Conservation (phyloP, 2,113 vertebrate species). For the Tragelaphus imberbis region DNA sequence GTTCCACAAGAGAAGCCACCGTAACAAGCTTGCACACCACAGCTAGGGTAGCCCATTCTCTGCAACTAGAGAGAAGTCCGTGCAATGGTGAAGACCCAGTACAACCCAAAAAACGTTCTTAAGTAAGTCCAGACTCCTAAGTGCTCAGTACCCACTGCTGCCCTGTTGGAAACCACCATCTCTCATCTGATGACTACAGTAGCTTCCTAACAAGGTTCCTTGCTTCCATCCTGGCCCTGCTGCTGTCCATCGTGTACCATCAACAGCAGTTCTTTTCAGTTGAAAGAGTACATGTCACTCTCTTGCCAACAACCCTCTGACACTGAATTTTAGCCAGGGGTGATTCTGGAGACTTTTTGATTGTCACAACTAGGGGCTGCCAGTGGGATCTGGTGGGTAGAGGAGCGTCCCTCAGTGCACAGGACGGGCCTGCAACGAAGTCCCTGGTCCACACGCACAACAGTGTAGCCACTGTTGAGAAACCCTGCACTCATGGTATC, state of each 20-base stretch:
- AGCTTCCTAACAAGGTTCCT: not conserved
- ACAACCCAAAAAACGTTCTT: not conserved
- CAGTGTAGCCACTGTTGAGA: not conserved
- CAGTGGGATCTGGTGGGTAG: not conserved
- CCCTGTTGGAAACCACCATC: not conserved
- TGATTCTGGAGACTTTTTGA: not conserved
- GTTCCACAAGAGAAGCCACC: not conserved
- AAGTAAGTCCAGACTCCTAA: not conserved
- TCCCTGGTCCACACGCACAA: too few relatives aligned
- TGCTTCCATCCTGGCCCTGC: not conserved
- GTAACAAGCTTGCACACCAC: not conserved
- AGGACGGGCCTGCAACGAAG: not conserved
- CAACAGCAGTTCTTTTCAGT: not conserved
- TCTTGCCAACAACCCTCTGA: not conserved
- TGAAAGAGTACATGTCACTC: not conserved
- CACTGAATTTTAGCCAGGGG: not conserved
- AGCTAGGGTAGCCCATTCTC: not conserved
- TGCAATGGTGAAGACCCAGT: not conserved
- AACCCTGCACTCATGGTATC: not conserved
- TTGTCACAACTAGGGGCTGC: not conserved
- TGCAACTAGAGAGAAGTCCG: not conserved
- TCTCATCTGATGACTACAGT: not conserved
- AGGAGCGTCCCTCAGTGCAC: not conserved
- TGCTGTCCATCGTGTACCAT: not conserved
- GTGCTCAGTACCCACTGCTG: too few relatives aligned